These are phyloP conservation scores for Actinernus sp. DNA, from an alignment of 92 coral and sea anemone genomes.

Conservation along the genomic window DNA sequence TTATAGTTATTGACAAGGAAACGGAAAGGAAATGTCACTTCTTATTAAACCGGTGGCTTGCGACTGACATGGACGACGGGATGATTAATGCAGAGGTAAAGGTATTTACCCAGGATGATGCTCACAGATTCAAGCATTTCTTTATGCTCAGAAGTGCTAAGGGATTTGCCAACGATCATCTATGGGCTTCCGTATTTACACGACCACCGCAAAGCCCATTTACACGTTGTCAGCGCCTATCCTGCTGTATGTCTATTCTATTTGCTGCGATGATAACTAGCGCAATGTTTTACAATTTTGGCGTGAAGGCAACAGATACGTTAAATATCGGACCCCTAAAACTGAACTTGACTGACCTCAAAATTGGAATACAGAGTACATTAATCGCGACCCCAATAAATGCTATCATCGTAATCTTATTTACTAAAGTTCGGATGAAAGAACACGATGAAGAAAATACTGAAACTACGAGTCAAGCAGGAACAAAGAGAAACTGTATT, in stretches of 20 bases:
- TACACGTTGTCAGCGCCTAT: conserved; percentile 78
- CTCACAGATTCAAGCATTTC: conserved; percentile 54
- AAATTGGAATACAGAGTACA: conserved; percentile 83
- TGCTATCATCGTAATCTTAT: conserved; percentile 64
- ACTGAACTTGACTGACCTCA: conserved; percentile 65
- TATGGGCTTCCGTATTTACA: conserved; percentile 80
- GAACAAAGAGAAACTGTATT: conserved; percentile 16
- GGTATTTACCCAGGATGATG: conserved; percentile 52
- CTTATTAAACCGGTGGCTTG: conserved; percentile 86
- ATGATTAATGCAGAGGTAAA: conserved; percentile 58
- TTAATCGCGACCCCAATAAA: conserved; percentile 74
- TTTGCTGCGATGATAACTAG: conserved; percentile 80
- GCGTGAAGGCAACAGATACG: conserved; percentile 36
- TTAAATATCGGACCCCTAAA: conserved; percentile 77
- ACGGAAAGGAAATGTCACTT: conserved; percentile 62
- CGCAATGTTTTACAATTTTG: conserved; percentile 78
- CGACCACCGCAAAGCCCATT: conserved; percentile 81
- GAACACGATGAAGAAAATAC: conserved; percentile 4
- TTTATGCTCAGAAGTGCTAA: conserved; percentile 65
- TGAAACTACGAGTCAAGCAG: conserved; percentile 3
- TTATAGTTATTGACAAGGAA: conserved; percentile 60
- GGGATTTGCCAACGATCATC: conserved; percentile 80
- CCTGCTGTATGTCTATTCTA: conserved; percentile 80
- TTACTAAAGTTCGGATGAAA: conserved; percentile 56
- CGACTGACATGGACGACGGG: conserved; percentile 79